Base-by-base conservation (phyloP, 2,888 invertebrate genomes). In the Agrochola circellaris region DNA sequence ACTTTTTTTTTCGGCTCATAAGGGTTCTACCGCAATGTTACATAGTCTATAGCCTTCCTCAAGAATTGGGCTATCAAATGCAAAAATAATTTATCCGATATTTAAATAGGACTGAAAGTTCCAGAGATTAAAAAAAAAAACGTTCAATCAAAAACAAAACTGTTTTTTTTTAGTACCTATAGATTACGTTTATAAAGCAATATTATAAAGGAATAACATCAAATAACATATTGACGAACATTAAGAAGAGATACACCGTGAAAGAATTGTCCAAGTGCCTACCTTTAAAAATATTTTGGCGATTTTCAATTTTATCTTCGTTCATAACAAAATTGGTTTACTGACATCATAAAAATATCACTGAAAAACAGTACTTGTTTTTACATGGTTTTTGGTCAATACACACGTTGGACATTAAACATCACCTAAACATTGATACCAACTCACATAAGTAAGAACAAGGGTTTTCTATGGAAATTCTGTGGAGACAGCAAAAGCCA, bases 201-300 rank as follows among this genome's bases (percentile, higher is more conserved):
- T 72, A 60, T 75, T 77, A 73, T 54, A 73, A 64, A 77, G 45
- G 45, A 72, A 69, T 72, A 60, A 61, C 42, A 51, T 66, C 26
- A 58, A 73, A 75, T 65, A 64, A 73, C 75, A 61, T 73, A 67
- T 61, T 75, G 34, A 79, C 2, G 6, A 34, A 83, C 48, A 48
- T 64, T 77, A 45, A 68, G 45, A 13, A 60, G n/a, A n/a, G 15
- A 20, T 48, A 65, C 34, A 45, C 15, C 34, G 26, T 42, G 2
- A 68, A 81, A 34, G 54, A 2, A n/a, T 67, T 58, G 11, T 20
- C 1, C 51, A 26, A 76, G 13, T 75, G 38, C 11, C 23, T n/a
- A 62, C 4, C n/a, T 65, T 51, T 56, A 4, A 30, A 51, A 42
- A 20, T 23, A 8, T 56, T 48, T 26, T 15, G 7, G 11, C 11